Percentiles rank a stretch among this genome's conserved stretches.
These are phyloP conservation scores for Watersipora subatra DNA, from an alignment of 1,140 invertebrate species.

Conservation along the genomic window DNA sequence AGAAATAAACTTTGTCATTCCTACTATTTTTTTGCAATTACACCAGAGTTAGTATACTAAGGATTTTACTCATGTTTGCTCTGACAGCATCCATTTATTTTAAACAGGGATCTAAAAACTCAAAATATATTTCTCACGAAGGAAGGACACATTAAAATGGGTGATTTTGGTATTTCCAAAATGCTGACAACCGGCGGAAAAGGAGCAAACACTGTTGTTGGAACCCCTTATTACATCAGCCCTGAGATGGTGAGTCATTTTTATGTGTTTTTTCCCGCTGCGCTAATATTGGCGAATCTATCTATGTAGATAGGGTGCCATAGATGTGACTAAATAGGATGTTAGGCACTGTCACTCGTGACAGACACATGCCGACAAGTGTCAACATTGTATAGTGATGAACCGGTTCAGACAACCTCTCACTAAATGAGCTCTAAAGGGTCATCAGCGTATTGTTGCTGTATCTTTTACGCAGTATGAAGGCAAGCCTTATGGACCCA, in stretches of 20 bases:
- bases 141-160: slow-evolving; percentile 37
- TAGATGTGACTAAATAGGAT: too few relatives aligned
- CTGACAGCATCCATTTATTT: slow-evolving; percentile 16
- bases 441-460: background rate
- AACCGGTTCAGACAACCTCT: background rate
- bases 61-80: background rate
- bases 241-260: slow-evolving; percentile 49
- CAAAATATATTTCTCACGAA: slow-evolving; percentile 40
- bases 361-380: slow-evolving; percentile 8
- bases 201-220: slow-evolving; percentile 41
- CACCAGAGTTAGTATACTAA: background rate
- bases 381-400: background rate
- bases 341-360: slow-evolving; percentile 6
- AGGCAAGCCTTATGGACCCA: slow-evolving; percentile 61
- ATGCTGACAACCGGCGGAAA: slow-evolving; percentile 39
- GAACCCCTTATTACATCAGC: slow-evolving; percentile 47
- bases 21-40: background rate
- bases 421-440: background rate
- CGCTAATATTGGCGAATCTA: too few relatives aligned
- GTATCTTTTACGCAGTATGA: slow-evolving; percentile 51
- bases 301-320: too few relatives aligned
- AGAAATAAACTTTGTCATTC: background rate
- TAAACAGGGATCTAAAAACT: slow-evolving; percentile 39
- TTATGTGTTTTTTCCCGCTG: slow-evolving; percentile 7
- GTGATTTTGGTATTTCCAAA: slow-evolving; percentile 42